Base-by-base conservation (phyloP, 92 coral and sea anemone species). In the Pocillopora meandrina region DNA sequence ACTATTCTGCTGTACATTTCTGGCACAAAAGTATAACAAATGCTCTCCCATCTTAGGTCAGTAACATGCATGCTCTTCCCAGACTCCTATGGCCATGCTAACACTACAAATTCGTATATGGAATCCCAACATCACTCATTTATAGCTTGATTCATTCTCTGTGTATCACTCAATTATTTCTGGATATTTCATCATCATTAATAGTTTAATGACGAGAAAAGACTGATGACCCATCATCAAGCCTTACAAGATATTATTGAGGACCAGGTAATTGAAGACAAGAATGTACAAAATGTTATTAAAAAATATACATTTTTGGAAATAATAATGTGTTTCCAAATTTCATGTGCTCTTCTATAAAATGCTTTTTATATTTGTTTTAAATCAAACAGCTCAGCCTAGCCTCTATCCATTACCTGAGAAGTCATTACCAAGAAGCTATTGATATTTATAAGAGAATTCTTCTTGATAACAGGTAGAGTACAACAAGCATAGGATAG, bases 381-480 rank as follows among this genome's bases (percentile, higher is more conserved):
- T 64, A 6, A 35, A 65, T 21, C 15, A 34, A 73, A 59, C 80
- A 96, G 99, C 79, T 96, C 55, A 96, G 99, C 81, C 88, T 96
- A 36, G 98, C 99, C 20, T 92, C 99, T 1, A 96, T 96, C 68
- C 99, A 96, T 86, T 96, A 96, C 69, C 89, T 96, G 49, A 90
- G 99, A 84, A 96, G 99, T 76, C 99, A 96, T 75, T 96, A 96
- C 87, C 99, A 96, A 88, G 99, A 96, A 74, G 99, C 99, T 42
- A 96, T 96, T 86, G 99, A 96, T 70, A 96, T 96, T 65, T 96
- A 96, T 91, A 96, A 96, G 90, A 96, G 99, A 86, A 94, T 96
- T 72, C 89, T 96, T 17, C 91, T 96, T 60, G 99, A 96, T 78
- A 96, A 96, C 94, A 96, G 98, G 98, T 94, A 78, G 17, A 70